A percentile compares a stretch with the other conserved stretches of the same genome.
Conservation (phyloP, 2,113 vertebrate genomes). For the Tetrao urogallus region DNA sequence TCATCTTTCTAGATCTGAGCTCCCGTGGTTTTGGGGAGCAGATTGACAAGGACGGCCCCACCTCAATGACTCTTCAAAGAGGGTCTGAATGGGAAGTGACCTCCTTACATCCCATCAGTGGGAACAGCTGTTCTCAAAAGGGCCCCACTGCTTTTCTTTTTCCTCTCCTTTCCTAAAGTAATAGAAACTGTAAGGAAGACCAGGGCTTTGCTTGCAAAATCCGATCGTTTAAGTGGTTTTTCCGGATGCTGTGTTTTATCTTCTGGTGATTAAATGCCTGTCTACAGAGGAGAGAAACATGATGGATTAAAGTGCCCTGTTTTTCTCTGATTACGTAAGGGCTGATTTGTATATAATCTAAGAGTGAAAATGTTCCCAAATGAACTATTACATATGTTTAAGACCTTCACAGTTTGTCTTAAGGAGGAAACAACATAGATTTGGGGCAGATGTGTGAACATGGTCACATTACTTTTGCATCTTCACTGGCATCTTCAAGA, state of each 20-base stretch:
- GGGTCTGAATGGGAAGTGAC: not conserved
- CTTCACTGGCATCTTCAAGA: not conserved
- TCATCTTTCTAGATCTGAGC: not conserved
- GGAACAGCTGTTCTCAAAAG: not conserved
- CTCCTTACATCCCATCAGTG: not conserved
- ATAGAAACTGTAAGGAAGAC: not conserved
- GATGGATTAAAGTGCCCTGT: not conserved
- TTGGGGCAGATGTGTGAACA: not conserved
- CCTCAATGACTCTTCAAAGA: not conserved
- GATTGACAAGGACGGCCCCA: fast-evolving
- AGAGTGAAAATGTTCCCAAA: not conserved
- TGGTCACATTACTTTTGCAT: not conserved
- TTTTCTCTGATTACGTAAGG: not conserved
- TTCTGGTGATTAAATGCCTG: slow-evolving; percentile 32
- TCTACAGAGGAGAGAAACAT: not conserved
- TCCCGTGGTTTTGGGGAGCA: not conserved
- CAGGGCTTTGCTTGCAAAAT: not conserved
- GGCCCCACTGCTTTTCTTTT: not conserved
- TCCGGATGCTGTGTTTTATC: not conserved
- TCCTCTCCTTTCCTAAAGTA: not conserved
- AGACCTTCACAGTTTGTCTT: not conserved
- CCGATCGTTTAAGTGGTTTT: slow-evolving; percentile 4
- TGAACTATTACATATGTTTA: not conserved
- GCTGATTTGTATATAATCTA: not conserved
- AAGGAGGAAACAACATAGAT: not conserved